Evolutionary conservation across 2,113 vertebrate genomes (phyloP), one percentile per base, ranked within the genome.

Genomic region (Mus spicilegus): DNA sequence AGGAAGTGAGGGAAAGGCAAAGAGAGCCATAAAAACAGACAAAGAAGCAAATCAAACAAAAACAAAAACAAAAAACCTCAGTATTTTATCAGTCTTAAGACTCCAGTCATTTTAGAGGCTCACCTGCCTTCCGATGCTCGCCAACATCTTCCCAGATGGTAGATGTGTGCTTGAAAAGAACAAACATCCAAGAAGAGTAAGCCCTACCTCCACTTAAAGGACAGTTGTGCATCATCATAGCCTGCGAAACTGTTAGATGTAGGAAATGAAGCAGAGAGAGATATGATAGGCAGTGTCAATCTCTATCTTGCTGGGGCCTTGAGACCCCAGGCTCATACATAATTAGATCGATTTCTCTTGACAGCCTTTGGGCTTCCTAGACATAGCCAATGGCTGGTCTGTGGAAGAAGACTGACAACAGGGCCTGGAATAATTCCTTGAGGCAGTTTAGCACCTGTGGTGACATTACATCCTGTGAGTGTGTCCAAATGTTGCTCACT

Each of bases 281-380:
- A 92, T 78, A 30, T n/a, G 77, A 90, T 54, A 67, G 89, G 95
- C 94, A 75, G 69, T 87, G 87, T 56, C 20, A 75, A 4, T 95
- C 95, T 90, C 82, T 49, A 86, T 94, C 65, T 75, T 90, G 39
- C n/a, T 91, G 69, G 80, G 84, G 39, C n/a, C 54, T 56, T 58
- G 54, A 80, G 42, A 77, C 78, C 90, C 69, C 46, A 87, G 81
- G 69, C 70, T 67, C 94, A 3, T 1, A 1, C 93, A 94, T 94
- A 89, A 86, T 85, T 85, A 86, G 94, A 95, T 94, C 96, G 82
- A 97, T 97, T 96, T 93, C 67, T 0, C 0, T 93, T 24, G 72
- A 36, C 51, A 69, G 61, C 58, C 69, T 81, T 95, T 54, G 61
- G 77, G 89, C 77, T 17, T 0, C 84, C 80, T 93, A 94, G 69